Percentiles rank a stretch among this genome's conserved stretches.
Evolutionary conservation across 2,113 vertebrate species (phyloP).

Genomic region (Picathartes gymnocephalus): DNA sequence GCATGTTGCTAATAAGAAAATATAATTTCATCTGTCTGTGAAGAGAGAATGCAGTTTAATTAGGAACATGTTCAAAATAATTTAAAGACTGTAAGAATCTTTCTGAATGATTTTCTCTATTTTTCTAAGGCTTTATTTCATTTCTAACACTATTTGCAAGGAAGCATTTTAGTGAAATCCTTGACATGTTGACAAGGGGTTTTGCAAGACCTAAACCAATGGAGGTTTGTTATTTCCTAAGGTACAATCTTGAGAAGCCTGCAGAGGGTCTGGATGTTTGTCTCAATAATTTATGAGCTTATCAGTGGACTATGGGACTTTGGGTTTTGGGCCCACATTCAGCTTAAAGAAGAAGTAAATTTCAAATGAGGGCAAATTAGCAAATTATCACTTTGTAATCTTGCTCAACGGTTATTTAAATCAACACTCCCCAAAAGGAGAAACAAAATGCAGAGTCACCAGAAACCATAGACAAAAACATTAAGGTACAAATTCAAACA

Average conservation of each 20-base stretch:
- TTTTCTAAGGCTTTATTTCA: neutral
- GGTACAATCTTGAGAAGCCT: neutral
- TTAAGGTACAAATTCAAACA: neutral
- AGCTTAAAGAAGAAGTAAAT: neutral
- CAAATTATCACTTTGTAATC: neutral
- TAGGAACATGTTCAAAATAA: neutral
- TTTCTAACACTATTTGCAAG: neutral
- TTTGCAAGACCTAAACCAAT: neutral
- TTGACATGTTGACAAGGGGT: neutral
- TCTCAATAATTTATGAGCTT: neutral
- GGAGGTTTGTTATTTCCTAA: neutral
- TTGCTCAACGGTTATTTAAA: neutral
- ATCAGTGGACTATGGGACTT: neutral
- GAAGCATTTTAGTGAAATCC: neutral
- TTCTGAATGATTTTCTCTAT: neutral
- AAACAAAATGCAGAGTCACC: neutral
- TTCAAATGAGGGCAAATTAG: neutral
- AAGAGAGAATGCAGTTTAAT: neutral
- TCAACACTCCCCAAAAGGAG: neutral
- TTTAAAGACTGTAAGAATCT: fast-evolving
- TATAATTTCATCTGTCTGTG: neutral
- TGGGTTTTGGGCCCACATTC: neutral
- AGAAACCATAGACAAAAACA: neutral
- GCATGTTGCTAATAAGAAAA: neutral
- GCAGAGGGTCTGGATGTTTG: neutral